Evolutionary conservation across 2,797 vertebrate genomes (phyloP).

Genomic region (Xerus rutilus): DNA sequence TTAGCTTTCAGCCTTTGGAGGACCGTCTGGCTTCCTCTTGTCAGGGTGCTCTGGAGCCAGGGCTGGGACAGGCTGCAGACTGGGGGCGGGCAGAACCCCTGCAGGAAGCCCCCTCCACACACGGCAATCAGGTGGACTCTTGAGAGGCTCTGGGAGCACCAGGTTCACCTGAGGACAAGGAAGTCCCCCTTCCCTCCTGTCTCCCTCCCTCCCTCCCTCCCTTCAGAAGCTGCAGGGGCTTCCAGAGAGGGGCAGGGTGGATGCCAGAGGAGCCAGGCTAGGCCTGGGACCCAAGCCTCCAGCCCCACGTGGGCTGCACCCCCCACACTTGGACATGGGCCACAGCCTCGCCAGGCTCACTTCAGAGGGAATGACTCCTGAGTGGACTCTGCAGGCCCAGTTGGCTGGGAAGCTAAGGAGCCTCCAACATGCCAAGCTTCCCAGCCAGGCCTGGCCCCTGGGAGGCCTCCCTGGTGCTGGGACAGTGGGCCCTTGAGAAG

Average conservation of each 20-base stretch:
- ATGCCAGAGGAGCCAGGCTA: neutral
- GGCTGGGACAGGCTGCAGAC: neutral
- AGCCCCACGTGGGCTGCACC: neutral
- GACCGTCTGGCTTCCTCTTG: neutral
- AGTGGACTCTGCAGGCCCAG: slow-evolving; percentile 49
- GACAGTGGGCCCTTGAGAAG: slow-evolving; percentile 81
- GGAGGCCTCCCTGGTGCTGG: slow-evolving; percentile 54
- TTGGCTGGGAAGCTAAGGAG: slow-evolving; percentile 60
- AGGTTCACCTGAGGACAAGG: neutral
- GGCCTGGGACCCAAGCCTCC: neutral
- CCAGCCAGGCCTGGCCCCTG: slow-evolving; percentile 28
- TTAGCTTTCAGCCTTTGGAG: neutral
- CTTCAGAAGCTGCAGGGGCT: no score
- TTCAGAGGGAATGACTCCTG: neutral
- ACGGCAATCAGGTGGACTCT: neutral
- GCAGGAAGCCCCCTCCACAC: neutral
- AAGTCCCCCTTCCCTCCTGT: no score
- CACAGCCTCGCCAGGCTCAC: neutral
- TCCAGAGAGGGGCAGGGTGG: neutral
- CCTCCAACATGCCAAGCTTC: slow-evolving; percentile 70
- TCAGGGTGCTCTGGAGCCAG: neutral
- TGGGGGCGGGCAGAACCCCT: neutral
- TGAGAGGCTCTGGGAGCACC: neutral
- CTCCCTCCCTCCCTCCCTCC: neutral
- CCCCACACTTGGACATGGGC: neutral